phyloP scores from a whole-genome alignment of 2,797 vertebrate species.

The Limosa lapponica region DNA sequence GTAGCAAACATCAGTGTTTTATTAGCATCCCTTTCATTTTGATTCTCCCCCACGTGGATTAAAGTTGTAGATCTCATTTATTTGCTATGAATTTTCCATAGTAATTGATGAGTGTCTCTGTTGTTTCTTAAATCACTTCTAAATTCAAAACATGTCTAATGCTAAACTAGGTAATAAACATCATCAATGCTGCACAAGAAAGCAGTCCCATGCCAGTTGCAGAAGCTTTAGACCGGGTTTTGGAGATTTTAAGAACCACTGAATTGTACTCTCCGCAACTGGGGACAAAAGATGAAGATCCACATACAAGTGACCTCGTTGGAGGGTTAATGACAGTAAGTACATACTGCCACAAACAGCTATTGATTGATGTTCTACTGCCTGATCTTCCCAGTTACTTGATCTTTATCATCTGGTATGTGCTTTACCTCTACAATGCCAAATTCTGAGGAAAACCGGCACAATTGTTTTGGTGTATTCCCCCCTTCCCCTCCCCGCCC shows the following conservation, averaged over 20 bases:
- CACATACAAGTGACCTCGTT: constrained; percentile 95
- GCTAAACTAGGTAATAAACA: constrained; percentile 90
- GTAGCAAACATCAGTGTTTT: background rate
- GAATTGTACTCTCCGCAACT: constrained; percentile 96
- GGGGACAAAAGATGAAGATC: constrained; percentile 93
- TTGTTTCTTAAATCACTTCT: background rate
- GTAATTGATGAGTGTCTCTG: background rate
- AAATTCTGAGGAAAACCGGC: background rate
- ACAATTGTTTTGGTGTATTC: background rate
- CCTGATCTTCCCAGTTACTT: background rate
- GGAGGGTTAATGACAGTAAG: constrained; percentile 96
- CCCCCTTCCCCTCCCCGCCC: rapidly evolving
- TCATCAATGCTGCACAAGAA: constrained; percentile 96
- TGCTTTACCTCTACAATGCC: background rate
- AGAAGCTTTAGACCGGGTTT: constrained; percentile 93
- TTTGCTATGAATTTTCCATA: background rate
- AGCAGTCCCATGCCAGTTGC: constrained; percentile 93
- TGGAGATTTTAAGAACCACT: constrained; percentile 95
- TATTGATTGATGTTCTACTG: background rate
- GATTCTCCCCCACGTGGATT: background rate
- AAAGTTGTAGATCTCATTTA: background rate
- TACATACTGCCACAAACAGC: background rate
- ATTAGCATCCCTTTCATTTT: background rate
- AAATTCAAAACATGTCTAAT: background rate
- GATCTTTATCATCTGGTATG: background rate